Percentiles rank a stretch among this genome's conserved stretches.
phyloP scores from a whole-genome alignment of 2,888 invertebrate genomes.

The Arctia plantaginis region DNA sequence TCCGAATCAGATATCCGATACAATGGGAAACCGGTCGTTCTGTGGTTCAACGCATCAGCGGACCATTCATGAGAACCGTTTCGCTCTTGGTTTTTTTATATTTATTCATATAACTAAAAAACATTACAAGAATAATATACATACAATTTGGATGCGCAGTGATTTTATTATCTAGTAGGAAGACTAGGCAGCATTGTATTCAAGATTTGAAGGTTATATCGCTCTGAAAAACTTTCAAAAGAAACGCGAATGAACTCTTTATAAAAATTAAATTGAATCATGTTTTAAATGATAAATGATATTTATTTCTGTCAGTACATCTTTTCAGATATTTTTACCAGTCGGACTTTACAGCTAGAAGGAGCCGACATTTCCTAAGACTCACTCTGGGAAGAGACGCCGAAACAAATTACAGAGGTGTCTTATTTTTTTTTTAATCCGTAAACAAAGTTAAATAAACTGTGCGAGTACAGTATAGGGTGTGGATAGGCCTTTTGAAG shows the following conservation, averaged over 20 bases:
- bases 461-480: too few species aligned
- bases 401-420: too few species aligned
- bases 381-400: too few species aligned
- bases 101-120: constrained; percentile 34
- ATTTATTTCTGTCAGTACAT: too few species aligned
- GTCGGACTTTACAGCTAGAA: too few species aligned
- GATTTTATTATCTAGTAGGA: not conserved
- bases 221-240: constrained; percentile 6
- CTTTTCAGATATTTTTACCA: too few species aligned
- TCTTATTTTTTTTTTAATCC: too few species aligned
- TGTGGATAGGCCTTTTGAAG: too few species aligned
- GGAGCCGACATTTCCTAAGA: too few species aligned
- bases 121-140: constrained; percentile 7
- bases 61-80: constrained; percentile 47
- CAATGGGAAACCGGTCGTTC: constrained; percentile 46
- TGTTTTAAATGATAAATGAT: too few species aligned
- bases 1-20: constrained; percentile 43
- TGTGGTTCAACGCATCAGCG: constrained; percentile 43
- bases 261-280: not conserved
- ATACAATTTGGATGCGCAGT: not conserved
- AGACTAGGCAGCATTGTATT: not conserved
- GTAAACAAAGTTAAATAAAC: too few species aligned
- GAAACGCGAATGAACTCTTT: not conserved
- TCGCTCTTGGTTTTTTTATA: constrained; percentile 27
- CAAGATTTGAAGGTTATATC: constrained; percentile 1